Evolutionary conservation across 2,113 vertebrate species (phyloP).

Genomic region (Protobothrops mucrosquamatus): DNA sequence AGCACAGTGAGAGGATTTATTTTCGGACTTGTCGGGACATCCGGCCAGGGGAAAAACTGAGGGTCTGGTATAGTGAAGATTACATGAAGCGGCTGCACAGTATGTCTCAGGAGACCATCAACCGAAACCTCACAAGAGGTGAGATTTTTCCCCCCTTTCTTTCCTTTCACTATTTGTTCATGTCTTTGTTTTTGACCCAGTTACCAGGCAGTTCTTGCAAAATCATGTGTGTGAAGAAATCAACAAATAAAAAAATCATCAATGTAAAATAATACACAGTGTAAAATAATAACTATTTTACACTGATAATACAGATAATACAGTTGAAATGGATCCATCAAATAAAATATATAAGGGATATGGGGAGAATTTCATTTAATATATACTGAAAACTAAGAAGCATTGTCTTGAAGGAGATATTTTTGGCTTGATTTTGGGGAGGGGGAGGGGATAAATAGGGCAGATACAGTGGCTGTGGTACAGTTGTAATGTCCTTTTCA

Average conservation of each 20-base stretch:
- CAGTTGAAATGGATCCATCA: neutral
- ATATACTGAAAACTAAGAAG: neutral
- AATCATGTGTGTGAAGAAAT: neutral
- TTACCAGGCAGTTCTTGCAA: neutral
- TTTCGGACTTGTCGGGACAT: constrained; percentile 85
- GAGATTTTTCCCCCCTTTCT: constrained; percentile 41
- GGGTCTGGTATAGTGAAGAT: constrained; percentile 93
- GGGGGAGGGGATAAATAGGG: neutral
- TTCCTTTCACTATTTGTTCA: neutral
- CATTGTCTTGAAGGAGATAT: neutral
- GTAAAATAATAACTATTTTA: neutral
- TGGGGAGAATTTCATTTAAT: neutral
- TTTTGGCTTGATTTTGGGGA: neutral
- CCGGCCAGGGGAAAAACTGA: constrained; percentile 79
- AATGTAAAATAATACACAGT: neutral
- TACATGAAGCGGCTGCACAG: constrained; percentile 87
- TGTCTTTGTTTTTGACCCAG: neutral
- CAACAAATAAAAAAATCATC: neutral
- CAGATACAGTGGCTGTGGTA: neutral
- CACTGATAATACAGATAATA: neutral
- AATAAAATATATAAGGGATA: neutral
- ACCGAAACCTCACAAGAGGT: constrained; percentile 83
- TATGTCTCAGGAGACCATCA: constrained; percentile 85
- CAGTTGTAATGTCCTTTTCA: neutral
- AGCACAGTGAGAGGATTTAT: constrained; percentile 85